phyloP scores from a whole-genome alignment of 2,797 vertebrate genomes.

The Coregonus sp. region DNA sequence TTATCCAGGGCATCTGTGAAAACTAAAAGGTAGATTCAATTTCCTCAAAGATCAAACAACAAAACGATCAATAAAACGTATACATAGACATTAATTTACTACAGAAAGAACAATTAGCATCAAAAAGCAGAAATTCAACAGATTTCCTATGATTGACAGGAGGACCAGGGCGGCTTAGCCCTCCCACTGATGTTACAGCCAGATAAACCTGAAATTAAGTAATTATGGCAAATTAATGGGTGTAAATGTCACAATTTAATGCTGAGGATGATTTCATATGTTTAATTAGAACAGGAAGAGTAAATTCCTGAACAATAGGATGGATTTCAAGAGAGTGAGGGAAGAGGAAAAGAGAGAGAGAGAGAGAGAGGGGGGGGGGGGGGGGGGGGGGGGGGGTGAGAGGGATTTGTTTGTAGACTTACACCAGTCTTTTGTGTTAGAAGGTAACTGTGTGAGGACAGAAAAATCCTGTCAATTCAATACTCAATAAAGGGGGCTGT shows the following conservation, averaged over 20 bases:
- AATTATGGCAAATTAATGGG: conserved; percentile 74
- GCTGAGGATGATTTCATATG: conserved; percentile 57
- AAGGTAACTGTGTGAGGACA: conserved; percentile 46
- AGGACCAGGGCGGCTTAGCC: conserved; percentile 39
- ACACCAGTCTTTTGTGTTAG: conserved; percentile 14
- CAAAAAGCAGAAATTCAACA: conserved; percentile 74
- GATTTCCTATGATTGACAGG: conserved; percentile 70
- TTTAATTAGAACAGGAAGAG: conserved; percentile 64
- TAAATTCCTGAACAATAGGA: conserved; percentile 32
- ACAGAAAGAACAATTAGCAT: conserved; percentile 73
- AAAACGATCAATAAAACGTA: conserved; percentile 67
- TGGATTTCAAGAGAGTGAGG: conserved; percentile 39
- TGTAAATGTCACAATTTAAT: conserved; percentile 72
- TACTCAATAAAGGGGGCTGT: conserved; percentile 24
- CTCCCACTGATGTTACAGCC: conserved; percentile 62
- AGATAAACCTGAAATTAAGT: conserved; percentile 75
- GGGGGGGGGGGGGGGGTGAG: not conserved
- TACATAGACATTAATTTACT: conserved; percentile 71
- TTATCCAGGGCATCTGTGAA: not conserved
- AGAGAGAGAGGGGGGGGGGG: not conserved
- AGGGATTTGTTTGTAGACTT: conserved; percentile 15
- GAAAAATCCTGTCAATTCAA: conserved; percentile 53
- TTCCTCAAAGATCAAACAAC: conserved; percentile 52
- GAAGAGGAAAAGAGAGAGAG: conserved; percentile 10
- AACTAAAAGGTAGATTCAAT: not conserved